These are phyloP conservation scores for Saccopteryx leptura DNA, from an alignment of 2,113 vertebrate genomes.

Conservation along the genomic window DNA sequence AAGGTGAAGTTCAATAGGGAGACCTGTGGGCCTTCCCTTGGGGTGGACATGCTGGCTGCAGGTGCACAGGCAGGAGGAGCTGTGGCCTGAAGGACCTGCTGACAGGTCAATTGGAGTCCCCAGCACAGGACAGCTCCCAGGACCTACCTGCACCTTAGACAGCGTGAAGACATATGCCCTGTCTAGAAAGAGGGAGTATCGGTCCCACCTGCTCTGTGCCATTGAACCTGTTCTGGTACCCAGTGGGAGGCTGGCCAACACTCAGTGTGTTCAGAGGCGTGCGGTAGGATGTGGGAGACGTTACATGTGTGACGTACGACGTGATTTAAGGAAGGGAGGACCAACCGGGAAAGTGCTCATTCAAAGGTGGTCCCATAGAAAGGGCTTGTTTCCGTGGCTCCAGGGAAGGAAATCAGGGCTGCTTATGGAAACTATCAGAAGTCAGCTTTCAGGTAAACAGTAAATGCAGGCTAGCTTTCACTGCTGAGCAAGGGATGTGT, in stretches of 20 bases:
- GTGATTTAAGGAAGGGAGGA: not conserved
- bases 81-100: not conserved
- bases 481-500: accelerated
- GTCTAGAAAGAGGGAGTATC: not conserved
- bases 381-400: not conserved
- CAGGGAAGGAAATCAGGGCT: not conserved
- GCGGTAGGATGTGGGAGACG: not conserved
- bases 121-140: not conserved
- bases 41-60: not conserved
- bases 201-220: not conserved
- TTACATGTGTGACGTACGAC: not conserved
- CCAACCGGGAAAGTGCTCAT: not conserved
- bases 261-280: not conserved
- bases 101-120: not conserved
- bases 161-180: not conserved
- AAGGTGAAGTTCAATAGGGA: not conserved
- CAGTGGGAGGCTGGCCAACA: not conserved
- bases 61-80: not conserved
- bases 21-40: not conserved
- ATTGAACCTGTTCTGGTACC: not conserved
- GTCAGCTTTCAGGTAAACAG: not conserved
- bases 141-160: not conserved
- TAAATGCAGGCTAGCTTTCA: not conserved
- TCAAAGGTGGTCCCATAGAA: not conserved
- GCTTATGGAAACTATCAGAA: not conserved